These are phyloP conservation scores for Acipenser oxyrinchus DNA, from an alignment of 2,797 vertebrate species.

Conservation along the genomic window DNA sequence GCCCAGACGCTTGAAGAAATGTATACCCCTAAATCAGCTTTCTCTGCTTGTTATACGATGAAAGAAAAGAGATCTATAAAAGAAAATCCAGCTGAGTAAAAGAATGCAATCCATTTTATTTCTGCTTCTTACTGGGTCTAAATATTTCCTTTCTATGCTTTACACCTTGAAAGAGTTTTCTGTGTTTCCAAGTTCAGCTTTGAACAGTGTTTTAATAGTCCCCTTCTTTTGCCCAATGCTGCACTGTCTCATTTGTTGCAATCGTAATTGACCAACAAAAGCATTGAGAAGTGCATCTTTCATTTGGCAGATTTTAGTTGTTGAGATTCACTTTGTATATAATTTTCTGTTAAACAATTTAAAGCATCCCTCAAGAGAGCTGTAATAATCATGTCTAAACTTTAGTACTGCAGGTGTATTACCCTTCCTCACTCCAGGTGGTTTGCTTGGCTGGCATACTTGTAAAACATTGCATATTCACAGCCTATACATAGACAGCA, in stretches of 20 bases:
- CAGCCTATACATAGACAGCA: too few species aligned
- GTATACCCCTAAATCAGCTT: constrained; percentile 8
- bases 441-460: too few species aligned
- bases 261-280: too few species aligned
- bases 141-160: neutral
- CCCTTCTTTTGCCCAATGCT: neutral
- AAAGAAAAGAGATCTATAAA: constrained; percentile 3
- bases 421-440: too few species aligned
- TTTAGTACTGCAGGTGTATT: too few species aligned
- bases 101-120: constrained; percentile 7
- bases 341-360: too few species aligned
- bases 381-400: too few species aligned
- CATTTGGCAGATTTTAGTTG: too few species aligned
- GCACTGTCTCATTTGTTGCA: neutral
- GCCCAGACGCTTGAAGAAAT: neutral
- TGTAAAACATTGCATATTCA: too few species aligned
- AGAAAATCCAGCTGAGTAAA: neutral
- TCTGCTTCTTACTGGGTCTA: neutral
- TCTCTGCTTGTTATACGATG: constrained; percentile 1
- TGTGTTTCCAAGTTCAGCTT: constrained; percentile 5
- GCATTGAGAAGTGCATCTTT: too few species aligned
- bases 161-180: constrained; percentile 1
- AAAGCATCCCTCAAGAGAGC: too few species aligned
- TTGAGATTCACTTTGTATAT: too few species aligned
- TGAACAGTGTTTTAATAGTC: neutral